phyloP scores from a whole-genome alignment of 2,797 vertebrate genomes.

The Aotus griseimembra region DNA sequence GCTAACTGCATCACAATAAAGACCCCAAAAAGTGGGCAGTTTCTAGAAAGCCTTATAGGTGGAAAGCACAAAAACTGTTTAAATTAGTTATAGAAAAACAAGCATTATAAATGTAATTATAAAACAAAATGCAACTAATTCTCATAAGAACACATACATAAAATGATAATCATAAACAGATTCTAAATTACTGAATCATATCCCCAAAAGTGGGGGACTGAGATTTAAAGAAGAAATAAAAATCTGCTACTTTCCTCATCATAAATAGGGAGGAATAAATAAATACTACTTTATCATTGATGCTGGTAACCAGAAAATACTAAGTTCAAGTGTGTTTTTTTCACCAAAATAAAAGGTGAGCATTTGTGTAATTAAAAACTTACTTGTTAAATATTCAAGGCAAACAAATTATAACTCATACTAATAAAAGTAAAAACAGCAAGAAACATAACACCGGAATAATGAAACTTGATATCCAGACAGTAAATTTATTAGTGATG shows the following conservation, averaged over 20 bases:
- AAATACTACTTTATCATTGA: neutral
- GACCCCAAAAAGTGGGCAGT: neutral
- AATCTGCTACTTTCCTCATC: neutral
- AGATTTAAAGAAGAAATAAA: neutral
- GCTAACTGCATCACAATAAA: neutral
- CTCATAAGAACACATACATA: neutral
- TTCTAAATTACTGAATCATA: neutral
- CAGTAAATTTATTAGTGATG: neutral
- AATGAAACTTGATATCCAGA: neutral
- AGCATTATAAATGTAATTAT: neutral
- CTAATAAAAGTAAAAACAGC: neutral
- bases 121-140: neutral
- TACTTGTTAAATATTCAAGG: neutral
- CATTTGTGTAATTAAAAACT: neutral
- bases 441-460: neutral
- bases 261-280: neutral
- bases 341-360: neutral
- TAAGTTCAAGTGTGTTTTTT: neutral
- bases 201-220: neutral
- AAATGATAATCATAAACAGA: neutral
- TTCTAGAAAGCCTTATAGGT: neutral
- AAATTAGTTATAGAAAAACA: neutral
- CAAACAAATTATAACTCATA: neutral
- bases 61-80: neutral
- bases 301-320: neutral